A percentile compares a stretch with the other conserved stretches of the same genome.
These are phyloP conservation scores for Philypnodon macrostomus DNA, from an alignment of 2,797 vertebrate species.

Conservation along the genomic window DNA sequence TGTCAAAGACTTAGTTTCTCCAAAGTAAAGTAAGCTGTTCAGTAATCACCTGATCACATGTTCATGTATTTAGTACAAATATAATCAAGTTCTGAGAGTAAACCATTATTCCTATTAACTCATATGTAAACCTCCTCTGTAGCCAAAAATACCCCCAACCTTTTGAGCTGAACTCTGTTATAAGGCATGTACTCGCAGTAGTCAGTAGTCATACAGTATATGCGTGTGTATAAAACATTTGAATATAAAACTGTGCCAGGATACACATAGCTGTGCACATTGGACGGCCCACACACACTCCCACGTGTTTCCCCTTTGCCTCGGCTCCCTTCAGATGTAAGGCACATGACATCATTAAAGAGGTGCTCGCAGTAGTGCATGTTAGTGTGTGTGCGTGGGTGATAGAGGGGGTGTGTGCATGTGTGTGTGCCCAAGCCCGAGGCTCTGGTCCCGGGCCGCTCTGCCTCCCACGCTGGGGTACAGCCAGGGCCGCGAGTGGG, in stretches of 20 bases:
- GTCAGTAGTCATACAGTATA: conserved; percentile 25
- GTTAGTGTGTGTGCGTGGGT: conserved; percentile 59
- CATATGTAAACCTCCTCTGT: conserved; percentile 14
- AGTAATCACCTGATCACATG: too few relatives aligned
- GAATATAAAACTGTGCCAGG: conserved; percentile 23
- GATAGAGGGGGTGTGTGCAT: conserved; percentile 55
- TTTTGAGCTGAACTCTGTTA: conserved; percentile 12
- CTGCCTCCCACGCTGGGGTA: conserved; percentile 72
- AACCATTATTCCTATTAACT: too few relatives aligned
- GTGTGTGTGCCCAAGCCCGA: conserved; percentile 58
- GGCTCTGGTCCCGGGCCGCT: conserved; percentile 68
- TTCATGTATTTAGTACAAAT: not conserved
- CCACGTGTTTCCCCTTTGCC: conserved; percentile 59
- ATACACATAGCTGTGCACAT: conserved; percentile 15
- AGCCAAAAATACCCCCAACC: conserved; percentile 33
- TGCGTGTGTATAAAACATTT: conserved; percentile 20
- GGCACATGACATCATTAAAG: conserved; percentile 78
- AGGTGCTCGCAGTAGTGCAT: conserved; percentile 61
- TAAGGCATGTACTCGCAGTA: conserved; percentile 24
- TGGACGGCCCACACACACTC: conserved; percentile 65
- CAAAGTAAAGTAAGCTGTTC: not conserved
- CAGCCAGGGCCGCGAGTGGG: conserved; percentile 54
- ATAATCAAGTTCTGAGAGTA: not conserved
- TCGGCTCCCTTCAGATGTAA: conserved; percentile 63
- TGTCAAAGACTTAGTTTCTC: conserved; percentile 2